A percentile compares a stretch with the other conserved stretches of the same genome.
phyloP scores from a whole-genome alignment of 1,140 invertebrate genomes.

The Aphidius gifuensis region DNA sequence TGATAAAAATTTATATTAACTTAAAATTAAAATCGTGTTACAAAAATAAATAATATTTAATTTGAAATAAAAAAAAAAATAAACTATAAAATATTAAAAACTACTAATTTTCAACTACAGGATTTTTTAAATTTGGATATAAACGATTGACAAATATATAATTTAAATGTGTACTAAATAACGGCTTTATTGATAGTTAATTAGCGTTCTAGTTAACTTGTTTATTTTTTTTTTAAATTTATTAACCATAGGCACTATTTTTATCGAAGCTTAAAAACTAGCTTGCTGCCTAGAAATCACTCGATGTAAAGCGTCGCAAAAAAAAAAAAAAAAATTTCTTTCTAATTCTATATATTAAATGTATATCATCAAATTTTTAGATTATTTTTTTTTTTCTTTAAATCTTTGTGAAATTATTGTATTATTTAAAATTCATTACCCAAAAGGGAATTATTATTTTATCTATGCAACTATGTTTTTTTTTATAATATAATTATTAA shows the following conservation, averaged over 20 bases:
- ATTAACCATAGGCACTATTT: conserved; percentile 44
- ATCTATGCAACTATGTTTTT: conserved; percentile 11
- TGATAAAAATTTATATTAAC: too few species aligned
- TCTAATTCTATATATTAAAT: conserved; percentile 8
- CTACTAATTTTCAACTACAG: too few species aligned
- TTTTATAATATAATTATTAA: conserved; percentile 4
- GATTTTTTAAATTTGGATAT: neutral
- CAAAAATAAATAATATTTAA: too few species aligned
- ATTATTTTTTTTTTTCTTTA: neutral
- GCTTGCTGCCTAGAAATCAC: conserved; percentile 30
- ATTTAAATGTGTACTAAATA: conserved; percentile 18
- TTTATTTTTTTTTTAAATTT: conserved; percentile 8
- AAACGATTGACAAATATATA: conserved; percentile 2
- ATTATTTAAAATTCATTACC: conserved; percentile 2
- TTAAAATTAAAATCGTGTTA: too few species aligned
- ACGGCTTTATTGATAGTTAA: conserved; percentile 21
- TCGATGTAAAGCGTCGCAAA: conserved; percentile 30
- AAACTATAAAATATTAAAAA: too few species aligned
- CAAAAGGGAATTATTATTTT: conserved; percentile 10
- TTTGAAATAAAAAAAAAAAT: too few species aligned
- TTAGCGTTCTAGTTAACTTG: conserved; percentile 8
- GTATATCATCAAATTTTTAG: neutral
- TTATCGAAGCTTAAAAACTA: conserved; percentile 41
- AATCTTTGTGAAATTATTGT: neutral
- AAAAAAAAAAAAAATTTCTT: conserved; percentile 19